These are phyloP conservation scores for Camponotus vicinus DNA, from an alignment of 1,140 invertebrate species.

Conservation along the genomic window DNA sequence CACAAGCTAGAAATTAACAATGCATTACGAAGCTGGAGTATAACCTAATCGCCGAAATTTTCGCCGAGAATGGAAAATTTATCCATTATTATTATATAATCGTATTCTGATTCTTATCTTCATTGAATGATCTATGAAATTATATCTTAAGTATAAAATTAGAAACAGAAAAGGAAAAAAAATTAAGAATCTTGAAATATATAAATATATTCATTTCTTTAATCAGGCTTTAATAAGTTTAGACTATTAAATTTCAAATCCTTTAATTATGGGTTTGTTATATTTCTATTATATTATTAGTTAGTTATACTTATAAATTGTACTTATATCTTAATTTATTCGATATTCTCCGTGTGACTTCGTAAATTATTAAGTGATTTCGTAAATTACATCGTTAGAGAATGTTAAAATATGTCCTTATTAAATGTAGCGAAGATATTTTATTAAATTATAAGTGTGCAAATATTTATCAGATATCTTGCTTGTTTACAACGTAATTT, in stretches of 20 bases:
- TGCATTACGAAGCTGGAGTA: conserved; percentile 7
- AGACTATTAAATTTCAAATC: background rate
- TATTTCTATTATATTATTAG: background rate
- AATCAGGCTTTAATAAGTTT: background rate
- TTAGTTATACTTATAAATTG: conserved; percentile 1
- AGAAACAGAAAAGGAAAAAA: background rate
- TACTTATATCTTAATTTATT: too few relatives aligned
- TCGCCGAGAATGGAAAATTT: background rate
- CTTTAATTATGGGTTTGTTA: background rate
- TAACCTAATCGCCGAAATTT: background rate
- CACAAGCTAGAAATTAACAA: conserved; percentile 28
- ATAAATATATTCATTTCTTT: too few relatives aligned
- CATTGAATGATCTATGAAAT: background rate
- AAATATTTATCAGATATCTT: background rate
- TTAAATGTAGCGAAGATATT: background rate
- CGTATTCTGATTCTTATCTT: conserved; percentile 10
- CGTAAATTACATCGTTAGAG: background rate
- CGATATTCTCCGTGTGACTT: too few relatives aligned
- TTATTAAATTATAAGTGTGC: background rate
- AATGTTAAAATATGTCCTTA: background rate
- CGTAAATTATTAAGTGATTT: background rate
- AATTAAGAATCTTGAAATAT: background rate
- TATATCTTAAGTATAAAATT: background rate
- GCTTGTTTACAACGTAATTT: conserved; percentile 31
- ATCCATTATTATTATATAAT: background rate